Evolutionary conservation across 64 coral and sea anemone genomes (phyloP), one percentile per base, ranked within the genome.

Genomic region (Pachyseris speciosa): DNA sequence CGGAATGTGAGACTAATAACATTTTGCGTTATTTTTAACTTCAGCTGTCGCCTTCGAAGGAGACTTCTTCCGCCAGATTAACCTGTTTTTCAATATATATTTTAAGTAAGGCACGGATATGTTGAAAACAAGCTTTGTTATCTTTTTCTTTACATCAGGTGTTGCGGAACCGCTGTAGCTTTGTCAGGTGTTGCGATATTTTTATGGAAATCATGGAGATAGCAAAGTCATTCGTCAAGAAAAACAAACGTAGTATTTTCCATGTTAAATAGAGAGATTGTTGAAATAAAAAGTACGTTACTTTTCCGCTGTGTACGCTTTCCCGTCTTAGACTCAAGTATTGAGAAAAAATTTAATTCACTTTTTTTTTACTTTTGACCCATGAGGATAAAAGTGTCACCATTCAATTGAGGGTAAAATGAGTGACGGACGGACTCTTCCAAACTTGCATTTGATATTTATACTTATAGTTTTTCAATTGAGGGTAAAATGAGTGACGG

Each of bases 151-250:
- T 61, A 9, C 32, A 30, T 20, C 30, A 86, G 83, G 63, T 86
- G 63, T 28, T 40, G 83, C 47, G 83, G 83, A 69, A 86, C 67
- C 25, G 64, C 63, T 55, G 19, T 67, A 15, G 25, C 70, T 40
- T 20, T 86, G 22, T 86, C 83, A 17, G 83, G 37, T 70, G 63
- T 50, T 15, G 83, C 52, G 25, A n/a, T 81, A 27, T 81, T 61
- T 81, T 41, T 81, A 37, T 81, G 52, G 77, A 81, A 81, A 81
- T 81, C 52, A 1, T 81, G 22, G 37, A 63, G 34, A 65, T 63
- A 66, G 58, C 44, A 33, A 20, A 55, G 5, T 39, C 15, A 17
- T 61, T 81, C 31, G n/a, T 40, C 16, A 39, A n/a, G 33, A 25
- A 0, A 37, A 59, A 47, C 19, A 29, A 30, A 74, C 9, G 28